Evolutionary conservation across 2,797 vertebrate species (phyloP).

Genomic region (Dermochelys coriacea): DNA sequence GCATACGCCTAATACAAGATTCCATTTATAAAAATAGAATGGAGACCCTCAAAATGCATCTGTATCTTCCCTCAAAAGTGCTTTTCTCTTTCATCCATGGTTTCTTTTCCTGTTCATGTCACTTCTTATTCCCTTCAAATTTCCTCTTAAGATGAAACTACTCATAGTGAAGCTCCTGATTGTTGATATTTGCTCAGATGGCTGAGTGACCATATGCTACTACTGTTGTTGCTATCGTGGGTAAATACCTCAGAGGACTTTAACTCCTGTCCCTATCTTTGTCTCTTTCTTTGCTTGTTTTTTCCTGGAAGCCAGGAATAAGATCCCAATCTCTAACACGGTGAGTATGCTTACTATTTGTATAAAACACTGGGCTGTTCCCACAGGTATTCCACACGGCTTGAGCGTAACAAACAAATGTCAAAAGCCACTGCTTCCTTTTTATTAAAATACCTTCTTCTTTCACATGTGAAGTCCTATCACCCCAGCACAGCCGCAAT

Average conservation of each 20-base stretch:
- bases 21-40: conserved; percentile 20
- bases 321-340: conserved; percentile 81
- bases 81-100: conserved; percentile 83
- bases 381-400: conserved; percentile 80
- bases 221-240: conserved; percentile 58
- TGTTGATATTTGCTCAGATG: conserved; percentile 70
- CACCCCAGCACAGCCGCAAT: conserved; percentile 75
- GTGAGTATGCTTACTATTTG: conserved; percentile 67
- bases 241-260: conserved; percentile 71
- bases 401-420: conserved; percentile 48
- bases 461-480: conserved; percentile 31
- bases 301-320: conserved; percentile 73
- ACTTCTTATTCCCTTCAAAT: conserved; percentile 80
- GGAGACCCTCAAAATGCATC: conserved; percentile 40
- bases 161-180: conserved; percentile 63
- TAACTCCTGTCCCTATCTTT: conserved; percentile 72
- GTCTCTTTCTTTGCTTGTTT: conserved; percentile 60
- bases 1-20: background rate
- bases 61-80: conserved; percentile 85
- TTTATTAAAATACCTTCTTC: background rate
- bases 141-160: conserved; percentile 81
- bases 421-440: conserved; percentile 5
- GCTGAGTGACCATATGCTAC: conserved; percentile 31
- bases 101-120: conserved; percentile 80
- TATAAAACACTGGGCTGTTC: conserved; percentile 72